phyloP scores from a whole-genome alignment of 30 jellyfish, hydroid and myxozoan genomes.

The Morbakka virulenta region DNA sequence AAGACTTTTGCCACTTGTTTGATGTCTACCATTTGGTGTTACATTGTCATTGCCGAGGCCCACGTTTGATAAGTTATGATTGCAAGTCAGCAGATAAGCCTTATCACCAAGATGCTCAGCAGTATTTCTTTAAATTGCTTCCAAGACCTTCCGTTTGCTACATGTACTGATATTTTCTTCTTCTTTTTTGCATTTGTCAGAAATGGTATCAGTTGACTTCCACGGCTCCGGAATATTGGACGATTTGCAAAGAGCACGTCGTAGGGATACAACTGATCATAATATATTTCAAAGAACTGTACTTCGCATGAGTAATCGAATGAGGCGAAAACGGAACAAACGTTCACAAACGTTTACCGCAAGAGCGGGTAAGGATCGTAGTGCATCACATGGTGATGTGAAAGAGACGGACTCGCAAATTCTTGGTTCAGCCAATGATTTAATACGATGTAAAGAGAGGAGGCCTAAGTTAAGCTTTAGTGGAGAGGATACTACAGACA shows the following conservation, averaged over 20 bases:
- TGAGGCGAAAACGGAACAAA: conserved; percentile 41
- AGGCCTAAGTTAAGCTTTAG: background rate
- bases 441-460: no score
- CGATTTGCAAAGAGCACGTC: conserved; percentile 61
- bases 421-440: conserved; percentile 18
- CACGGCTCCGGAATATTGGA: conserved; percentile 62
- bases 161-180: no score
- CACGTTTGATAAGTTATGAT: no score
- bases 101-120: no score
- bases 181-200: no score
- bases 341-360: conserved; percentile 43
- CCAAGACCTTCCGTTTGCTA: no score
- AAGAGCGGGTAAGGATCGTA: conserved; percentile 5
- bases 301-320: conserved; percentile 77
- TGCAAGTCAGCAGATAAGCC: no score
- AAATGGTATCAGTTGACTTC: no score
- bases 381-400: background rate
- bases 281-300: conserved; percentile 70
- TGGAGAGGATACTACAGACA: conserved; percentile 2
- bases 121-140: no score
- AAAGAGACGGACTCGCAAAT: conserved; percentile 9
- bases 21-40: no score
- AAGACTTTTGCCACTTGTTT: no score
- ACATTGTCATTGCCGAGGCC: no score
- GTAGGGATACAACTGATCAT: conserved; percentile 55